Evolutionary conservation across 2,113 vertebrate genomes (phyloP), one percentile per base, ranked within the genome.

Genomic region (Condylura cristata): DNA sequence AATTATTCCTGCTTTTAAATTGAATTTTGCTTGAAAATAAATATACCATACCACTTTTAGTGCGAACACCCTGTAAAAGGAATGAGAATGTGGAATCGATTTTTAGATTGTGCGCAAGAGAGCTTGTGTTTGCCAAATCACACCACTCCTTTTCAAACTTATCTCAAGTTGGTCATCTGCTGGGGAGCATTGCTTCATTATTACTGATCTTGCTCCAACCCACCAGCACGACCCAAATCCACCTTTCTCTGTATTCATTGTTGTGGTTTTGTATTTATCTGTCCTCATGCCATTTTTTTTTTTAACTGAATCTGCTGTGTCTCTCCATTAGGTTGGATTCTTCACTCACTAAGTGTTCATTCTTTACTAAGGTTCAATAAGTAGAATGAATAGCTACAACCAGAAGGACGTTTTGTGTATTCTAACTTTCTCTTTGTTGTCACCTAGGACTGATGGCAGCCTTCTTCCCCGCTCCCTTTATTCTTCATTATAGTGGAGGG

Each of bases 1-100:
- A 95, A 91, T 96, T 96, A 95, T 86, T 86, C n/a, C 46, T 92
- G 79, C 89, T 56, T 93, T 96, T 74, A 86, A 91, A 95, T 91
- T 89, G 70, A 86, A 92, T 96, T 93, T 91, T 71, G 85, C 86
- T 79, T 51, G 30, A 89, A 96, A 96, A 87, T 86, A 96, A 96
- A 96, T 94, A 89, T 6, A 66, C 74, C 60, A n/a, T 37, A 66
- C 56, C n/a, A 71, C 78, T 80, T 87, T 86, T 51, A 86, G 90
- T 88, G 74, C 10, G 34, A 90, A 86, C 92, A 93, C 88, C 87
- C 82, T n/a, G 34, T 91, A 75, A 96, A 94, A 94, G 51, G 78
- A 70, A 12, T 8, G 39, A 68, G 94, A 95, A 93, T 80, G 37
- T 86, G 88, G 86, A 94, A 91, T 71, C 30, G 30, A 95, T 93